phyloP scores from a whole-genome alignment of 2,797 vertebrate species.

The Dipus sagitta region DNA sequence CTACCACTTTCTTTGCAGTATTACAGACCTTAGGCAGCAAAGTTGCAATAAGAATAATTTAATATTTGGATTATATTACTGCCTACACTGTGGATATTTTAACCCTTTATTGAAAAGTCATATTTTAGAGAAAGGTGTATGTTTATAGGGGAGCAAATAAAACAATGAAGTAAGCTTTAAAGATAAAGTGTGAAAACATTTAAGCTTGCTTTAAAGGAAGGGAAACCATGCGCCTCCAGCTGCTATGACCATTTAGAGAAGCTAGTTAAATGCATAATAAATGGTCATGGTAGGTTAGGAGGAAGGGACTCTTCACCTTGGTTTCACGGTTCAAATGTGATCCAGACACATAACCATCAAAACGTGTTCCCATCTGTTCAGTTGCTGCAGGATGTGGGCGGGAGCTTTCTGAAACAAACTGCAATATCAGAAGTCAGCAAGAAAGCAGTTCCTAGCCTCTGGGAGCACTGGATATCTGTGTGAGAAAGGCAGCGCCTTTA shows the following conservation, averaged over 20 bases:
- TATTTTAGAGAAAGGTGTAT: neutral
- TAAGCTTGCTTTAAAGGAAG: neutral
- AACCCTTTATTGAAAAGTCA: neutral
- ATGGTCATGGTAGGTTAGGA: neutral
- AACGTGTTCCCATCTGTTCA: neutral
- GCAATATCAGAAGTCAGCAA: rapidly evolving
- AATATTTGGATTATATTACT: neutral
- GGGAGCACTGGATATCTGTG: rapidly evolving
- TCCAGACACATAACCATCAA: rapidly evolving
- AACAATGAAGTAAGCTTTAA: neutral
- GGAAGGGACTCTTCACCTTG: neutral
- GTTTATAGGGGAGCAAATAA: rapidly evolving
- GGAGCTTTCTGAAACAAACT: neutral
- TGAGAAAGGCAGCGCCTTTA: neutral
- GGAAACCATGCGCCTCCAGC: neutral
- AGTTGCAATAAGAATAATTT: neutral
- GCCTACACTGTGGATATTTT: neutral
- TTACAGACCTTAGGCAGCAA: neutral
- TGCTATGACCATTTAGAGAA: neutral
- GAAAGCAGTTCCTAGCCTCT: neutral
- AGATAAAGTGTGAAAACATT: neutral
- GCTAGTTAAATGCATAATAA: neutral
- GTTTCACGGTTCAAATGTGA: neutral
- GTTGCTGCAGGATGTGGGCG: neutral
- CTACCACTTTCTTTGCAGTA: neutral